Evolutionary conservation across 1,140 invertebrate genomes (phyloP), one percentile per base, ranked within the genome.

Genomic region (Zaprionus africanus): DNA sequence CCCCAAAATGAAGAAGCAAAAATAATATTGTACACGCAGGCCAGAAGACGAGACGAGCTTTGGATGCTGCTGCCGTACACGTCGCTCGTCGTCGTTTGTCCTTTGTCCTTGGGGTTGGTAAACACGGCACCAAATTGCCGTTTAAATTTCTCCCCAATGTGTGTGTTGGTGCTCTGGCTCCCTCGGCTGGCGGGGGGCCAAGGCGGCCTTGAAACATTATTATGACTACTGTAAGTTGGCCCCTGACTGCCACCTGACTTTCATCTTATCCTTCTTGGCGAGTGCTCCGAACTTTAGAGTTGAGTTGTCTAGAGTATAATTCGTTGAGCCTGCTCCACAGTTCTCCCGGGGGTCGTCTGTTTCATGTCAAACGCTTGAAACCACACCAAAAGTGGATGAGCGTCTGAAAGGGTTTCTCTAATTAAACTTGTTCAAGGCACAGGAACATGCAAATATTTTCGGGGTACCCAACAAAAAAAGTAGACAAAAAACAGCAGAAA

Each of bases 121-220:
- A 88, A 88, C 84, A 90, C 78, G 78, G 81, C 81, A 71, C 84
- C 81, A 88, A 88, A 90, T 88, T 90, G 85, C 85, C 81, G 85
- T 88, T 88, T 88, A 90, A 88, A 88, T 88, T 88, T 90, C 85
- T 90, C 85, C 86, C 85, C 77, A 88, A 80, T 80, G 82, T 73
- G 53, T 67, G 53, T 56, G 41, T 46, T n/a, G n/a, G 41, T 38
- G 31, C 31, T 34, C 9, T 38, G 34, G 36, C 31, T 4, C 31
- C 36, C 41, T 9, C n/a, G 53, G 5, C 24, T 26, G 28, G 31
- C 34, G 26, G 61, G 79, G 75, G 68, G 70, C 72, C 70, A 69
- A 75, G 67, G 74, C 78, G 84, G 81, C 84, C 84, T 90, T 88
- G 84, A 88, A 88, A 74, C 81, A 90, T 88, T 88, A 88, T 88